Conservation (phyloP, 92 coral and sea anemone genomes). For the Zoanthus solanderi region DNA sequence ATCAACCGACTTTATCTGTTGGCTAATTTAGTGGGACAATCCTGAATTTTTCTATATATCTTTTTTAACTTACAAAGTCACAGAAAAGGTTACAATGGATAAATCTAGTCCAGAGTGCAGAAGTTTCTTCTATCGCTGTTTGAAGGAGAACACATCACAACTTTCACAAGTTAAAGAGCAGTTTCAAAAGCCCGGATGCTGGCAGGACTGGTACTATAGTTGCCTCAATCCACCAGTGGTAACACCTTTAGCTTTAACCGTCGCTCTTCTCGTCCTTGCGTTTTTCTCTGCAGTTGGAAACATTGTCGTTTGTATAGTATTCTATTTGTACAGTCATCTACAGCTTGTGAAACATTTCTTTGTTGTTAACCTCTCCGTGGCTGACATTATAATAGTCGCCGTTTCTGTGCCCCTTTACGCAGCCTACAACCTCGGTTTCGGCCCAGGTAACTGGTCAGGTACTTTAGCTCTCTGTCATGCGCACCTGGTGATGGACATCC, state of each 20-base stretch:
- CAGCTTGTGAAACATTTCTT: slow-evolving; percentile 87
- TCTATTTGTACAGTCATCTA: slow-evolving; percentile 76
- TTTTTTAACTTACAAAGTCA: not conserved
- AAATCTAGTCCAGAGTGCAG: slow-evolving; percentile 39
- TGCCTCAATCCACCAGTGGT: slow-evolving; percentile 36
- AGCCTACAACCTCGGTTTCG: slow-evolving; percentile 57
- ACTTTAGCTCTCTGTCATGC: slow-evolving; percentile 59
- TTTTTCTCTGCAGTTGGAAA: slow-evolving; percentile 73
- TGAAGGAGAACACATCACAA: slow-evolving; percentile 20
- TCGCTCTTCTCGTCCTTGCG: slow-evolving; percentile 74
- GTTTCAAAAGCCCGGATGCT: slow-evolving; percentile 52
- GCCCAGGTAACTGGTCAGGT: slow-evolving; percentile 43
- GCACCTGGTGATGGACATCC: slow-evolving; percentile 81
- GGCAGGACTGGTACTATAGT: slow-evolving; percentile 68
- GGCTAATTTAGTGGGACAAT: not conserved
- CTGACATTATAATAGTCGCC: slow-evolving; percentile 77
- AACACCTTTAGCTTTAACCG: slow-evolving; percentile 42
- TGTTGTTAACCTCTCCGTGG: slow-evolving; percentile 86
- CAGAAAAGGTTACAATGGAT: slow-evolving; percentile 1
- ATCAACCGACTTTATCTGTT: not conserved
- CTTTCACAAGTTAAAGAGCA: not conserved
- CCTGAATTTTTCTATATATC: not conserved
- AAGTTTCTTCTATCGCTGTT: slow-evolving; percentile 32
- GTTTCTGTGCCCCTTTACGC: slow-evolving; percentile 82
- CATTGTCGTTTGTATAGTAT: slow-evolving; percentile 85